Percentiles rank a stretch among this genome's conserved stretches.
Evolutionary conservation across 2,113 vertebrate species (phyloP).

Genomic region (Colossoma macropomum): DNA sequence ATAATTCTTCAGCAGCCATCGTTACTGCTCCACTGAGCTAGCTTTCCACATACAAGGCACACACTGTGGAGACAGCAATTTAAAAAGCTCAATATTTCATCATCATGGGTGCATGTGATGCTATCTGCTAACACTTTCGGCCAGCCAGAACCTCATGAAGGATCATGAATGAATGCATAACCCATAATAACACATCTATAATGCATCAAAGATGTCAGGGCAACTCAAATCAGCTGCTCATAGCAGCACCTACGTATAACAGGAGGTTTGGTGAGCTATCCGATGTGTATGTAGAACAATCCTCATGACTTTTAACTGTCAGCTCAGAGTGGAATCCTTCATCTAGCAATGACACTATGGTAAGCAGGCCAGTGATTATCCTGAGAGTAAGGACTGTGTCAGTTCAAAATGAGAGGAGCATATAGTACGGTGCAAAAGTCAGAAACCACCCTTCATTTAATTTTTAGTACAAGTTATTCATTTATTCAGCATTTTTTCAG

Average conservation of each 20-base stretch:
- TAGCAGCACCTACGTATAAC: constrained; percentile 10
- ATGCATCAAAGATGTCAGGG: constrained; percentile 49
- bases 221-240: constrained; percentile 45
- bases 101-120: constrained; percentile 24
- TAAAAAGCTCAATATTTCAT: constrained; percentile 34
- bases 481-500: no score
- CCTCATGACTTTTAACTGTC: constrained; percentile 1
- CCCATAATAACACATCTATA: constrained; percentile 48
- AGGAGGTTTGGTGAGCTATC: constrained; percentile 8
- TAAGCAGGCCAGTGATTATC: background rate
- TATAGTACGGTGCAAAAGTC: no score
- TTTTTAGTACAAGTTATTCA: no score
- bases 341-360: background rate
- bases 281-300: constrained; percentile 20
- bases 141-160: constrained; percentile 28
- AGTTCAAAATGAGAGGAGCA: no score
- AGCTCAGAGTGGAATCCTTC: background rate
- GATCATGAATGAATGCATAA: constrained; percentile 47
- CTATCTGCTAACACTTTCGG: constrained; percentile 17
- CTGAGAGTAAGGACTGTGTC: background rate
- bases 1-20: background rate
- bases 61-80: constrained; percentile 12
- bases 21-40: background rate
- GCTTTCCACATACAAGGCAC: background rate
- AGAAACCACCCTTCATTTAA: no score